phyloP scores from a whole-genome alignment of 2,113 vertebrate genomes.

The Mustelus asterias region DNA sequence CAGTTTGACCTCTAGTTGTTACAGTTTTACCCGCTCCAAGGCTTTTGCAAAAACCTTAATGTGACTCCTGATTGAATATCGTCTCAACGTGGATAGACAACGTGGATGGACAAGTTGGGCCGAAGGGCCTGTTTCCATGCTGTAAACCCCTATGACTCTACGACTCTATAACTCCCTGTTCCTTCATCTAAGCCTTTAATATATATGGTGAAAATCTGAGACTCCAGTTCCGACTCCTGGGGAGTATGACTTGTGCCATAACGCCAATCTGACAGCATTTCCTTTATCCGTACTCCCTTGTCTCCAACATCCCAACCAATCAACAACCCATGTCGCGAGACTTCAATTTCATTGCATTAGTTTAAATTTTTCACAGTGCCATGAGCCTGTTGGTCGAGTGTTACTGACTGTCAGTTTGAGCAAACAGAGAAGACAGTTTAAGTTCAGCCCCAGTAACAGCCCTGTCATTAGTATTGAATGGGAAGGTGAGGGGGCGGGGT shows the following conservation, averaged over 20 bases:
- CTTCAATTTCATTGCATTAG: not conserved
- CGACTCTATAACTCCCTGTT: too few species aligned
- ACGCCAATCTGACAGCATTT: too few species aligned
- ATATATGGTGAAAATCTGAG: not conserved
- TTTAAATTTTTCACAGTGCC: not conserved
- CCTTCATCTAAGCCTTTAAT: not conserved
- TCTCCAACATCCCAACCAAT: not conserved
- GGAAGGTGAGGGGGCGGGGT: not conserved
- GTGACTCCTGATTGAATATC: not conserved
- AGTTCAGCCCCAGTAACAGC: not conserved
- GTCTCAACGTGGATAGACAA: not conserved
- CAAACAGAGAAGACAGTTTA: not conserved
- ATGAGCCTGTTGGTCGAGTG: not conserved
- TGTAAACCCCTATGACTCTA: too few species aligned
- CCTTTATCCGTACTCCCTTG: too few species aligned
- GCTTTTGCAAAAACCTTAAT: not conserved
- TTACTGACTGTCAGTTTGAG: not conserved
- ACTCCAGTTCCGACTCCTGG: not conserved
- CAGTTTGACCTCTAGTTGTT: not conserved
- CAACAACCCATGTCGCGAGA: not conserved
- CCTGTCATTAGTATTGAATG: not conserved
- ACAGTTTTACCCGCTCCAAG: not conserved
- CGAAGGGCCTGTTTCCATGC: too few species aligned
- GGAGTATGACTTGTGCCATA: not conserved
- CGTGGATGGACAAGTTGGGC: too few species aligned